A percentile compares a stretch with the other conserved stretches of the same genome.
Evolutionary conservation across 1,140 invertebrate genomes (phyloP).

Genomic region (Hypsibius dujardini): DNA sequence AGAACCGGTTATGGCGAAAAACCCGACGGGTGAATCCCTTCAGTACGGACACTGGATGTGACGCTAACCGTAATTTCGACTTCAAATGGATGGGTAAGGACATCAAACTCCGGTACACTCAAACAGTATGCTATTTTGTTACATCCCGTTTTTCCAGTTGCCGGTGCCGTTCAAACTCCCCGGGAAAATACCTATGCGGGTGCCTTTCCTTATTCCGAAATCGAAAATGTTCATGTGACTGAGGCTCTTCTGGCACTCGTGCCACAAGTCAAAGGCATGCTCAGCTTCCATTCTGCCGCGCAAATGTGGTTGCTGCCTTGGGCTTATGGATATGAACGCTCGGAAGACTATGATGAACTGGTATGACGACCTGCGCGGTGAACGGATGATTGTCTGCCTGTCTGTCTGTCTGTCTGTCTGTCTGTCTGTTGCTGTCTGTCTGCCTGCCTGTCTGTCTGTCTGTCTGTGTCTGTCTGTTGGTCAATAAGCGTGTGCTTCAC

Average conservation of each 20-base stretch:
- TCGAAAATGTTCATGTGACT: conserved; percentile 7
- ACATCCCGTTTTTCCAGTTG: background rate
- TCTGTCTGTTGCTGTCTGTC: too few species aligned
- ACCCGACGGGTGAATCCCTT: conserved; percentile 18
- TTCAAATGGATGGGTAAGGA: conserved; percentile 20
- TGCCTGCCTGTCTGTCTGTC: too few species aligned
- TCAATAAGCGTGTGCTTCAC: too few species aligned
- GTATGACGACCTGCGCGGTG: background rate
- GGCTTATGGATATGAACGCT: background rate
- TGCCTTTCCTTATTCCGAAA: conserved; percentile 10
- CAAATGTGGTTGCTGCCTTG: background rate
- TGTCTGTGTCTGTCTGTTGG: too few species aligned
- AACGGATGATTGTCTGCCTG: background rate
- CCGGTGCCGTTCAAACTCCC: conserved; percentile 1
- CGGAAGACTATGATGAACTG: background rate
- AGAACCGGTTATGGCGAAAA: conserved; percentile 22
- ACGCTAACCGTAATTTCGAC: conserved; percentile 20
- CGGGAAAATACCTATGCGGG: background rate
- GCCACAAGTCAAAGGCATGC: background rate
- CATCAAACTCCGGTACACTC: background rate
- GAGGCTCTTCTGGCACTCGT: background rate
- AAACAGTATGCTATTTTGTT: background rate
- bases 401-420: too few species aligned
- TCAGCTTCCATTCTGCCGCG: background rate
- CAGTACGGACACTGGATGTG: conserved; percentile 18